These are phyloP conservation scores for Chaetodon trifasciatus DNA, from an alignment of 2,797 vertebrate genomes.

Conservation along the genomic window DNA sequence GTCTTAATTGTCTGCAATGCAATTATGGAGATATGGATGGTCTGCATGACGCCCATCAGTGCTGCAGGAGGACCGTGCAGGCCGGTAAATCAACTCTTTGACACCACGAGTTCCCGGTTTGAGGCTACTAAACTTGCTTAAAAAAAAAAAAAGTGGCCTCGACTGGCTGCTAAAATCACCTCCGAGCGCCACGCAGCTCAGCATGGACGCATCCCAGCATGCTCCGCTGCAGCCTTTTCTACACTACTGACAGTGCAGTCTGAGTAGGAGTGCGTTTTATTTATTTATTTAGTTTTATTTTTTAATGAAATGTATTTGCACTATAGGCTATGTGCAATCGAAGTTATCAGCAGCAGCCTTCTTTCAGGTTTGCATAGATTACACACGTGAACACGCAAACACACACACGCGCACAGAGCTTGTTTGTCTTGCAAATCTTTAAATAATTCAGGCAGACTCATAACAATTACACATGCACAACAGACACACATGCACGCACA, in stretches of 20 bases:
- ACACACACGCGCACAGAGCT: constrained; percentile 12
- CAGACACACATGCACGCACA: constrained; percentile 23
- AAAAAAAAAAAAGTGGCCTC: constrained; percentile 7
- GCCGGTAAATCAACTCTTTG: constrained; percentile 29
- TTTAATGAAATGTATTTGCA: constrained; percentile 23
- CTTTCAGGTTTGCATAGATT: constrained; percentile 49
- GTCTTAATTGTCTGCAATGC: constrained; percentile 57
- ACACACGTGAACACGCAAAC: constrained; percentile 15
- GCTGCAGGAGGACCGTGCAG: constrained; percentile 21
- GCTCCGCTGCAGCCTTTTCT: constrained; percentile 20
- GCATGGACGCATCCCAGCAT: constrained; percentile 51
- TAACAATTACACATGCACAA: constrained; percentile 31
- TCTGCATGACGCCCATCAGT: constrained; percentile 38
- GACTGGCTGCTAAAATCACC: constrained; percentile 19
- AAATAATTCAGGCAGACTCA: constrained; percentile 46
- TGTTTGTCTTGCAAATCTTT: constrained; percentile 66
- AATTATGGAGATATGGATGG: constrained; percentile 51
- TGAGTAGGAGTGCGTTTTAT: background rate
- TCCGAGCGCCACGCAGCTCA: constrained; percentile 21
- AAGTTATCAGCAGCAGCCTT: constrained; percentile 26
- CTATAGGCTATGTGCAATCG: constrained; percentile 14
- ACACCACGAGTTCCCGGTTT: constrained; percentile 6
- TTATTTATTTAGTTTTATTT: too few species aligned
- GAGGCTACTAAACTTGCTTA: constrained; percentile 13
- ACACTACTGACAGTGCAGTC: background rate